These are phyloP conservation scores for Cynopterus brachyotis DNA, from an alignment of 2,113 vertebrate genomes.

Conservation along the genomic window DNA sequence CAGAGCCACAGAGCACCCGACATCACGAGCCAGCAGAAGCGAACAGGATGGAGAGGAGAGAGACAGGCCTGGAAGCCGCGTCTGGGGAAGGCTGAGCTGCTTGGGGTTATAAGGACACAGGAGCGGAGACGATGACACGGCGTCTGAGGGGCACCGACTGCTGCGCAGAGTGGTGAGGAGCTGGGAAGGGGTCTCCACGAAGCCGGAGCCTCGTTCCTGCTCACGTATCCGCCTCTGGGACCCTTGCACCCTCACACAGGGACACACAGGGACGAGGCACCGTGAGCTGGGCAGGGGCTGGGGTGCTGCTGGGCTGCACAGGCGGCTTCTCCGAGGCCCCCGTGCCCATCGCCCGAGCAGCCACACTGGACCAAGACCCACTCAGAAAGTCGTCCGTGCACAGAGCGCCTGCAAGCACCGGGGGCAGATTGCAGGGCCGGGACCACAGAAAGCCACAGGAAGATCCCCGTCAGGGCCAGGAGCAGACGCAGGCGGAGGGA, in stretches of 20 bases:
- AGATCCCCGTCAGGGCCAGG: slow-evolving; percentile 54
- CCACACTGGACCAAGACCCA: not conserved
- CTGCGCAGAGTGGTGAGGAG: not conserved
- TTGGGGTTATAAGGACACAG: not conserved
- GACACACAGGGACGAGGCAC: not conserved
- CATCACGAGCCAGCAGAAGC: not conserved
- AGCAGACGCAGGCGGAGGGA: slow-evolving; percentile 16
- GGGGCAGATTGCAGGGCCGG: slow-evolving; percentile 49
- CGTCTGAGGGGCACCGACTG: rapidly evolving
- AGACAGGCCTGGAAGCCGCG: not conserved
- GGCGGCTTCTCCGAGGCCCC: not conserved
- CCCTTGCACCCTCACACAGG: not conserved
- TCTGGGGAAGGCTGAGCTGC: rapidly evolving
- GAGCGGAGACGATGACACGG: not conserved
- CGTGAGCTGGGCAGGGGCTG: not conserved
- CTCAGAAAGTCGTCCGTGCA: not conserved
- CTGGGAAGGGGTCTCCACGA: not conserved
- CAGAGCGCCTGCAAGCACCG: not conserved
- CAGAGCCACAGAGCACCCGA: not conserved
- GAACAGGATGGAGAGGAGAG: not conserved
- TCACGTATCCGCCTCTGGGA: not conserved
- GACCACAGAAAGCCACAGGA: slow-evolving; percentile 61
- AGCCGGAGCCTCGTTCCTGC: not conserved
- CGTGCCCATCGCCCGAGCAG: not conserved
- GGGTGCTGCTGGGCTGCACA: not conserved